Evolutionary conservation across 2,113 vertebrate genomes (phyloP).

Genomic region (mouse (Mus musculus)): GRCm39 chr8:48353001-48353500

Average conservation of each 20-base stretch:
- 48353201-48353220: neutral
- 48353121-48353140: neutral
- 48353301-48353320: neutral
- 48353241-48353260: neutral
- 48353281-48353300: neutral
- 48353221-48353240: neutral
- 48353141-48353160: neutral
- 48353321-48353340: neutral
- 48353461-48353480: neutral
- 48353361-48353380: neutral
- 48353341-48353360: neutral
- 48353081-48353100: too few species aligned
- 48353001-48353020: neutral
- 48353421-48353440: neutral
- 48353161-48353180: neutral
- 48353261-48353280: neutral
- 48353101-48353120: too few species aligned
- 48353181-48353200: neutral
- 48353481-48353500: neutral
- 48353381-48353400: too few species aligned
- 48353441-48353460: neutral
- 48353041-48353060: conserved; percentile 23
- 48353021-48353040: too few species aligned
- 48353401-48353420: neutral
- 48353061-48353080: neutral